Evolutionary conservation across 2,113 vertebrate genomes (phyloP).

Genomic region (Monarcha castaneiventris): DNA sequence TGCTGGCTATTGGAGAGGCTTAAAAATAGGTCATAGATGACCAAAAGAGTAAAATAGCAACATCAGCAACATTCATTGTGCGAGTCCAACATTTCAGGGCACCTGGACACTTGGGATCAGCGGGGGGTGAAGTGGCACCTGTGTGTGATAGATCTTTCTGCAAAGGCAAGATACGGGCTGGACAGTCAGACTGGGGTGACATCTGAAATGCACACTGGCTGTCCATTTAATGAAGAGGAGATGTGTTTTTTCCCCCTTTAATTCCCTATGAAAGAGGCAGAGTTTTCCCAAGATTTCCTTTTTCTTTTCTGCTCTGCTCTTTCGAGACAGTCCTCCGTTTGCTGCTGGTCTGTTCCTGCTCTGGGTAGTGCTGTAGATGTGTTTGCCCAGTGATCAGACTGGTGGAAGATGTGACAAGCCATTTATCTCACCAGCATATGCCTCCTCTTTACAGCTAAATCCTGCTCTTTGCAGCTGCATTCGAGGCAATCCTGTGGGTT

Average conservation of each 20-base stretch:
- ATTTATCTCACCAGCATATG: rapidly evolving
- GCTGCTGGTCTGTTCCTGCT: rapidly evolving
- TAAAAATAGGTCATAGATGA: slow-evolving; percentile 22
- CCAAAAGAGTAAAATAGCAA: neutral
- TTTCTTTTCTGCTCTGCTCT: neutral
- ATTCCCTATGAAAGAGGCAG: neutral
- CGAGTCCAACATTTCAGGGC: neutral
- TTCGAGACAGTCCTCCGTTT: neutral
- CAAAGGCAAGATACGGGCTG: neutral
- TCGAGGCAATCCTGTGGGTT: neutral
- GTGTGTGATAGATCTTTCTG: neutral
- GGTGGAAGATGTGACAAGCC: neutral
- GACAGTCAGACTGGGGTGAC: neutral
- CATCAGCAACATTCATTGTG: neutral
- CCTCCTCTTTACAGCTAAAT: neutral
- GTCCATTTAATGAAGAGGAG: neutral
- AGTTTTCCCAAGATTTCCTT: neutral
- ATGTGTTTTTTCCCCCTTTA: neutral
- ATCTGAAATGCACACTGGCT: neutral
- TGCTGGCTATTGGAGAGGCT: neutral
- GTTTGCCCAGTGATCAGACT: neutral
- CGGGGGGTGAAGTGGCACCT: neutral
- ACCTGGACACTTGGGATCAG: neutral
- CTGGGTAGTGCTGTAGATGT: neutral
- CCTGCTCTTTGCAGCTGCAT: neutral